Base-by-base conservation (phyloP, 2,113 vertebrate species). In the Choloepus hoffmanni region DNA sequence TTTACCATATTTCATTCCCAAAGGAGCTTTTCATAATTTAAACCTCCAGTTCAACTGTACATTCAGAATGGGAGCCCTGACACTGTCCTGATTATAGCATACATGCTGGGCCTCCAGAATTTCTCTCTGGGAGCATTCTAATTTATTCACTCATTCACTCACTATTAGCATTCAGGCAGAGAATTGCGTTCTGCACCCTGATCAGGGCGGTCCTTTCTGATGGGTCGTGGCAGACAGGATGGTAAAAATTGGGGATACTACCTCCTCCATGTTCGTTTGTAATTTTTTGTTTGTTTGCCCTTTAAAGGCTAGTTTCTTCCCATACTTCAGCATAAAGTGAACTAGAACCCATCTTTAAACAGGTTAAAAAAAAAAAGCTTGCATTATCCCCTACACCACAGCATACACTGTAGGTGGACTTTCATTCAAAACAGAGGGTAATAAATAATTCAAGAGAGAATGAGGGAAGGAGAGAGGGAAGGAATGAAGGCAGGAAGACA, bases 21-120 rank as follows among this genome's bases (percentile, higher is more conserved):
- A 96, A 96, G 89, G 95, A 97, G 63, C 12, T 91, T 94, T 94
- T 79, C 28, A 72, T 96, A 72, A 97, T 96, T 97, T 87, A 94
- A 96, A 93, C 85, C 83, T 84, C 78, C 92, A 26, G 55, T 94
- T 94, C 83, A 85, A 63, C 90, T 78, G 55, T 74, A 53, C 85
- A 85, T 90, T 90, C 88, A 58, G 67, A 86, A 60, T 55, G 48
- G 89, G 76, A 94, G 45, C n/a, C 84, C 62, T 94, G 92, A 53
- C 93, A 89, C 70, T 50, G 23, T 62, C 63, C 90, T 96, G 83
- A 95, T 94, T 72, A 86, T 60, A 73, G 73, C 68, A 24, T 40
- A 83, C 13, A 94, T 70, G n/a, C 74, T 62, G 87, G 93, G 94
- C 93, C 70, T 84, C 87, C 58, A 36, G 60, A 53, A 36, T 79